A percentile compares a stretch with the other conserved stretches of the same genome.
These are phyloP conservation scores for Scophthalmus maximus DNA, from an alignment of 2,113 vertebrate genomes.

Conservation along the genomic window DNA sequence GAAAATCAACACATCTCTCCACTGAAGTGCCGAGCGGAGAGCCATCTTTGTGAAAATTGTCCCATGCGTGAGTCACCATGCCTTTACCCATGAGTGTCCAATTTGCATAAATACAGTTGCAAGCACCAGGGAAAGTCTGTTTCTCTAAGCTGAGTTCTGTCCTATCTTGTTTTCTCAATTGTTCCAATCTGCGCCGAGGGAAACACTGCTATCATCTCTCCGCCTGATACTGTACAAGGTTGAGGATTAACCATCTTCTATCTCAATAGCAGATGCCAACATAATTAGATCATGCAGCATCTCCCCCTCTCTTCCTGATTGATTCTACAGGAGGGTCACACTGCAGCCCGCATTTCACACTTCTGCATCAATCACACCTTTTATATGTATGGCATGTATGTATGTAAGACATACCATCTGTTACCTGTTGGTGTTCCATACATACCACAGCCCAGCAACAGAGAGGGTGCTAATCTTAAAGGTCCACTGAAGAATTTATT, in stretches of 20 bases:
- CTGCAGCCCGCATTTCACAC: constrained; percentile 41
- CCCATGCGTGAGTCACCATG: constrained; percentile 56
- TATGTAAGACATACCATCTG: too few relatives aligned
- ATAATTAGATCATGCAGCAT: constrained; percentile 40
- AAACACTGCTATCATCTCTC: constrained; percentile 31
- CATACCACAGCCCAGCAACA: neutral
- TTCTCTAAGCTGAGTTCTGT: constrained; percentile 35
- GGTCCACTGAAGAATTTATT: too few relatives aligned
- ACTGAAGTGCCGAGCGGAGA: constrained; percentile 38
- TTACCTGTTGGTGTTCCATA: constrained; percentile 43
- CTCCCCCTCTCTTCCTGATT: neutral
- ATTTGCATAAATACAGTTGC: constrained; percentile 57
- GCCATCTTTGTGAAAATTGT: constrained; percentile 37
- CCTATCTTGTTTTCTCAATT: constrained; percentile 25
- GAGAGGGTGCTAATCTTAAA: too few relatives aligned
- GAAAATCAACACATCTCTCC: constrained; percentile 54
- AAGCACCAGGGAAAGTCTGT: constrained; percentile 47
- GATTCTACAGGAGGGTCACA: constrained; percentile 21
- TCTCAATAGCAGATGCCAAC: constrained; percentile 33
- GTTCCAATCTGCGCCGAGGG: constrained; percentile 24
- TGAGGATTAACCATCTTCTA: constrained; percentile 28
- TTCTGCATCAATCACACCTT: constrained; percentile 31
- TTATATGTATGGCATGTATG: too few relatives aligned
- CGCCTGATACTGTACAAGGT: constrained; percentile 19
- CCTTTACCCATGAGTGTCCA: constrained; percentile 36